Conservation (phyloP, 23 tunicate genomes). For the Corella eumyota region DNA sequence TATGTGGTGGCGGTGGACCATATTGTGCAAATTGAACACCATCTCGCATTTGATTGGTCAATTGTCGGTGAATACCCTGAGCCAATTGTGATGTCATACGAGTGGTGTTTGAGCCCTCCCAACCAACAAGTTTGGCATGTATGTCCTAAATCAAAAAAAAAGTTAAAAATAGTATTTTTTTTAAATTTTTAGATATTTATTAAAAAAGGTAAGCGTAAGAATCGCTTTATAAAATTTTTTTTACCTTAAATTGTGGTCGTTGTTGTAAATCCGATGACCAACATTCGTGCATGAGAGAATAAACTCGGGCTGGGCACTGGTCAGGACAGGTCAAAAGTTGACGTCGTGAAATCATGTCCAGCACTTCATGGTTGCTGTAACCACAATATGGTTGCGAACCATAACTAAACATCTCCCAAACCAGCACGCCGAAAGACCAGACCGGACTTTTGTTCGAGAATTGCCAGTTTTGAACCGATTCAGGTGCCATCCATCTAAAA, state of each 20-base stretch:
- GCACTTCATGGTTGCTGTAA: slow-evolving; percentile 89
- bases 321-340: slow-evolving; percentile 89
- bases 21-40: slow-evolving; percentile 40
- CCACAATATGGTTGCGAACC: slow-evolving; percentile 96
- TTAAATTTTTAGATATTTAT: too few species aligned
- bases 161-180: neutral
- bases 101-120: slow-evolving; percentile 67
- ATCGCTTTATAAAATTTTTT: too few species aligned
- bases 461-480: slow-evolving; percentile 51
- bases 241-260: too few species aligned
- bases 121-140: slow-evolving; percentile 74
- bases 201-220: too few species aligned
- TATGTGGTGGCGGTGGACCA: slow-evolving; percentile 22
- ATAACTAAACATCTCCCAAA: slow-evolving; percentile 90
- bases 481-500: slow-evolving; percentile 97
- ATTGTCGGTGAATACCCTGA: slow-evolving; percentile 91
- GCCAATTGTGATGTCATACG: slow-evolving; percentile 95
- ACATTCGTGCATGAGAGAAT: slow-evolving; percentile 92
- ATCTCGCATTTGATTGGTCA: slow-evolving; percentile 49
- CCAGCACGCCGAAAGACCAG: slow-evolving; percentile 89
- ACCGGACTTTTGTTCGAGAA: slow-evolving; percentile 73
- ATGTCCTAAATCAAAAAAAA: slow-evolving; percentile 28
- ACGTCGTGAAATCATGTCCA: slow-evolving; percentile 68
- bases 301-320: slow-evolving; percentile 88
- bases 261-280: slow-evolving; percentile 48